A percentile compares a stretch with the other conserved stretches of the same genome.
phyloP scores from a whole-genome alignment of 1,140 invertebrate genomes.

The Pachyrhynchus sulphureomaculatus region DNA sequence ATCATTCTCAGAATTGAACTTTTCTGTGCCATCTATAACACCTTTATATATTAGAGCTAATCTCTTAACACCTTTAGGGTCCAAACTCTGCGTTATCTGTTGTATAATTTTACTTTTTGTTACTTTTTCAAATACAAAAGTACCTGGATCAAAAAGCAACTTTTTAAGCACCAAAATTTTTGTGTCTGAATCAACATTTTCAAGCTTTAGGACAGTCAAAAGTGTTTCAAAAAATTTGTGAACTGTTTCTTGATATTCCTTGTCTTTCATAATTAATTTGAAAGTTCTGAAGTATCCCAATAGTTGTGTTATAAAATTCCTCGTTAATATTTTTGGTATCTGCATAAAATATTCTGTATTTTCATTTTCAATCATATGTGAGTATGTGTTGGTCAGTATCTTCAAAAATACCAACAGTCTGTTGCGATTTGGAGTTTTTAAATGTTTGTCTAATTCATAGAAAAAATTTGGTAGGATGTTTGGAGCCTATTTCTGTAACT shows the following conservation, averaged over 20 bases:
- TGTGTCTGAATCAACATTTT: slow-evolving; percentile 54
- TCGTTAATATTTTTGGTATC: slow-evolving; percentile 41
- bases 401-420: slow-evolving; percentile 56
- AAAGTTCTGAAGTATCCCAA: slow-evolving; percentile 57
- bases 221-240: slow-evolving; percentile 58
- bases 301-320: slow-evolving; percentile 48
- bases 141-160: slow-evolving; percentile 64
- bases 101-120: slow-evolving; percentile 65
- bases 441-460: slow-evolving; percentile 58
- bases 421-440: slow-evolving; percentile 61
- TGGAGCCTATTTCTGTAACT: slow-evolving; percentile 53
- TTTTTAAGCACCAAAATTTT: slow-evolving; percentile 62
- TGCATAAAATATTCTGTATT: slow-evolving; percentile 31
- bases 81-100: slow-evolving; percentile 60
- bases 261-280: slow-evolving; percentile 53
- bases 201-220: slow-evolving; percentile 53
- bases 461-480: slow-evolving; percentile 55
- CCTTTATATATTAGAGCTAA: slow-evolving; percentile 61
- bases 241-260: slow-evolving; percentile 51
- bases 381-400: slow-evolving; percentile 34
- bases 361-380: slow-evolving; percentile 27
- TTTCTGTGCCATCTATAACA: slow-evolving; percentile 57
- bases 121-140: slow-evolving; percentile 70
- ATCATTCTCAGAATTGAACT: slow-evolving; percentile 51
- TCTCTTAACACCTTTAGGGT: slow-evolving; percentile 62